Conservation (phyloP, 2,113 vertebrate species). For the Lophochroa leadbeateri region DNA sequence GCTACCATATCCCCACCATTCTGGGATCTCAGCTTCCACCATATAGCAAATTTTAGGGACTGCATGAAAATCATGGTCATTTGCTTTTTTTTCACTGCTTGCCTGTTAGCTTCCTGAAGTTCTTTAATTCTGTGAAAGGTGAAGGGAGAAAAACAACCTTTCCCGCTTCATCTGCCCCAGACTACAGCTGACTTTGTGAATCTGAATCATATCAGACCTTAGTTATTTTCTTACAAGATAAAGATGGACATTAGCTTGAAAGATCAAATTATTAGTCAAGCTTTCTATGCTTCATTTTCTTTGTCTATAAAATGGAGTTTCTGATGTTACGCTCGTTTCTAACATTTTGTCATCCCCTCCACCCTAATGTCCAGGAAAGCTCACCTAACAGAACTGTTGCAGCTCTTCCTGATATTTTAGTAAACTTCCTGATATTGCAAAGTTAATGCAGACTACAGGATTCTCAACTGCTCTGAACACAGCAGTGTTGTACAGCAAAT, state of each 20-base stretch:
- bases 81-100: not conserved
- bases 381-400: not conserved
- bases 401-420: slow-evolving; percentile 3
- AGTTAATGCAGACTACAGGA: not conserved
- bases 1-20: not conserved
- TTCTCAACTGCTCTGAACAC: not conserved
- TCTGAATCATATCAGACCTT: not conserved
- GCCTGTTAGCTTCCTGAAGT: not conserved
- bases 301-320: not conserved
- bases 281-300: not conserved
- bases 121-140: not conserved
- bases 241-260: not conserved
- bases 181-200: not conserved
- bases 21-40: not conserved
- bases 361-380: not conserved
- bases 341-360: not conserved
- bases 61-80: not conserved
- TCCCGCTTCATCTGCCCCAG: not conserved
- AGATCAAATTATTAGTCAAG: not conserved
- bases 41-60: not conserved
- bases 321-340: not conserved
- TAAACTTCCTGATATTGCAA: not conserved
- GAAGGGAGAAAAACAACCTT: not conserved
- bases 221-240: not conserved
- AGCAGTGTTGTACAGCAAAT: not conserved